Base-by-base conservation (phyloP, 2,888 invertebrate genomes). In the Chrysodeixis includens region DNA sequence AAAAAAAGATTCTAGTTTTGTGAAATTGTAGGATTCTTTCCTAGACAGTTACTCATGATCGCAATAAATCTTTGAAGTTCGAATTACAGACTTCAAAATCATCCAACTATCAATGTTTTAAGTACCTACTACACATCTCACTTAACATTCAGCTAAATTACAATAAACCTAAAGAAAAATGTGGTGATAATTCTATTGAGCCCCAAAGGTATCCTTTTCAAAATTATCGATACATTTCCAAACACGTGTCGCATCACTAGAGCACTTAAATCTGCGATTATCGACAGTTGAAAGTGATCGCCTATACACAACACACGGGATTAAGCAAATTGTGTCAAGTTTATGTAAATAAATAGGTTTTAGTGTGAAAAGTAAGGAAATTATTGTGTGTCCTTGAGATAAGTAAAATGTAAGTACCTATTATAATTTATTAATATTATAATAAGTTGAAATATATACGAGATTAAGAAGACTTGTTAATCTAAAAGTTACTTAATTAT, bases 221-320 rank as follows among this genome's bases (percentile, higher is more conserved):
- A 22, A 35, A 44, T 20, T 44, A 68, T 63, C 71, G 61, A 73
- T 9, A 49, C 1, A 66, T 70, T 79, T 67, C 72, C 76, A 53
- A 65, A 9, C 8, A 10, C 2, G 0, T 6, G 0, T 18, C 63
- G 0, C 78, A 63, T 8, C 78, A 72, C 76, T 73, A 74, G 7
- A n/a, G 18, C n/a, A 9, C 58, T 55, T 57, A 63, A 61, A 71
- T 79, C 62, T 32, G 18, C 53, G 35, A 44, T 65, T 49, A 79
- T 70, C 59, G 57, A 30, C 79, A 79, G 79, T 79, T 10, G 18
- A 54, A 61, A 56, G 30, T 18, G 56, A 62, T 71, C 56, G 40
- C 18, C 22, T 7, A 30, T 9, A 35, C 40, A 35, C 5, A n/a
- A 7, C 1, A 62, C 62, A 68, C 78, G 44, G 2, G 10, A 53